These are phyloP conservation scores for Cecropterus lyciades DNA, from an alignment of 1,140 invertebrate species.

Conservation along the genomic window DNA sequence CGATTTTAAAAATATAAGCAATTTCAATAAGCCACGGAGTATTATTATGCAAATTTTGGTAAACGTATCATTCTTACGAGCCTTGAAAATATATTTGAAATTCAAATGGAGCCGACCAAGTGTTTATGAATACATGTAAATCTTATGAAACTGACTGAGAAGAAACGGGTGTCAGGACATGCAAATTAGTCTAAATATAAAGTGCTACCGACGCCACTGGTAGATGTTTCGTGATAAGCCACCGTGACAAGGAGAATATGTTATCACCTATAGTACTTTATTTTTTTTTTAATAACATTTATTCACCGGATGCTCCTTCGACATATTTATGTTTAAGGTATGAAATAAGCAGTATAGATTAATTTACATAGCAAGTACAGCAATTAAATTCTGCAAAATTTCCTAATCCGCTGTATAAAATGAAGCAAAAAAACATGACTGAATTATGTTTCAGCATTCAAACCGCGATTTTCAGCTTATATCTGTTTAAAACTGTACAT, in stretches of 20 bases:
- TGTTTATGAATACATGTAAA: conserved; percentile 1
- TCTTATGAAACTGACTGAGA: background rate
- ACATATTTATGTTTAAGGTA: too few species aligned
- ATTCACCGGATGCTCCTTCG: too few species aligned
- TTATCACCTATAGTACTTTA: background rate
- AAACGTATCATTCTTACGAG: background rate
- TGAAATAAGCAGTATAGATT: too few species aligned
- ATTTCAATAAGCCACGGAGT: background rate
- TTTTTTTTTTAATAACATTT: too few species aligned
- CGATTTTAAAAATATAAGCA: background rate
- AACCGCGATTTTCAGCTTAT: too few species aligned
- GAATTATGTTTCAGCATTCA: too few species aligned
- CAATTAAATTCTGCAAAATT: too few species aligned
- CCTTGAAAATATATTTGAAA: background rate
- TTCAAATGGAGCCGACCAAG: background rate
- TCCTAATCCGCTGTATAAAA: too few species aligned
- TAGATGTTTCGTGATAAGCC: background rate
- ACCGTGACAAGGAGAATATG: background rate
- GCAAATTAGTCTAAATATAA: background rate
- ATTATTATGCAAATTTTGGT: background rate
- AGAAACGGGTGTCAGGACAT: background rate
- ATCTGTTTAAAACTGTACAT: too few species aligned
- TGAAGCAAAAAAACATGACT: too few species aligned
- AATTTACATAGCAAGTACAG: too few species aligned
- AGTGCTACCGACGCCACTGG: background rate